Evolutionary conservation across 2,888 invertebrate species (phyloP).

Genomic region (Andrena haemorrhoa): DNA sequence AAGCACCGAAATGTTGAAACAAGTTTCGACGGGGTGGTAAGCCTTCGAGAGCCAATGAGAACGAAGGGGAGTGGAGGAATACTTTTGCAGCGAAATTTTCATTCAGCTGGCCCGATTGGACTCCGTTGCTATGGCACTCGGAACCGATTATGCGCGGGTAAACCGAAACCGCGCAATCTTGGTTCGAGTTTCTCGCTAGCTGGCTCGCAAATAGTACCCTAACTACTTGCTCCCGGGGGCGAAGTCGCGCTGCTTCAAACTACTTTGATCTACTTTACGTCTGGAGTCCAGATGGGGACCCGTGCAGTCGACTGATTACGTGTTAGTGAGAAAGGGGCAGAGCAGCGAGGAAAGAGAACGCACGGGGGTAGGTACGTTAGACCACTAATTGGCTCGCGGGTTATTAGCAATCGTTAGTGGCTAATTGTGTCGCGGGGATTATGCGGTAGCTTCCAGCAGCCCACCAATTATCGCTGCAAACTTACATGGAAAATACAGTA

Average conservation of each 20-base stretch:
- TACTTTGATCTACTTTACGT: slow-evolving; percentile 67
- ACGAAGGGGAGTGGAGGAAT: neutral
- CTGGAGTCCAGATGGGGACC: slow-evolving; percentile 19
- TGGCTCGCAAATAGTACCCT: slow-evolving; percentile 28
- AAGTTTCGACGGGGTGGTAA: no score
- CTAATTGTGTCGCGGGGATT: slow-evolving; percentile 60
- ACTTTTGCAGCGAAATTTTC: slow-evolving; percentile 10
- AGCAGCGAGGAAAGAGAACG: slow-evolving; percentile 15
- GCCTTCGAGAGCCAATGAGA: no score
- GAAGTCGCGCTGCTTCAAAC: slow-evolving; percentile 51
- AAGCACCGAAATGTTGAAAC: no score
- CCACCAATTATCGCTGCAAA: slow-evolving; percentile 39
- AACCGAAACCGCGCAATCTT: slow-evolving; percentile 49
- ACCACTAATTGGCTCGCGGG: slow-evolving; percentile 71
- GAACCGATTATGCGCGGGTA: slow-evolving; percentile 15
- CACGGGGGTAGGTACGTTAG: slow-evolving; percentile 68
- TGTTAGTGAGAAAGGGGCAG: neutral
- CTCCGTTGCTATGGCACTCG: neutral
- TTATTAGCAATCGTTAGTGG: slow-evolving; percentile 76
- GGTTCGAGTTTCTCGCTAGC: slow-evolving; percentile 29
- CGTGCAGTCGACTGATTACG: slow-evolving; percentile 32
- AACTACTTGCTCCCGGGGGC: slow-evolving; percentile 36
- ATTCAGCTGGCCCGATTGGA: slow-evolving; percentile 21
- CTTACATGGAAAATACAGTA: neutral
- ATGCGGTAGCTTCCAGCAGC: slow-evolving; percentile 65